Conservation (phyloP, 92 coral and sea anemone species). For the Scolanthus callimorphus region DNA sequence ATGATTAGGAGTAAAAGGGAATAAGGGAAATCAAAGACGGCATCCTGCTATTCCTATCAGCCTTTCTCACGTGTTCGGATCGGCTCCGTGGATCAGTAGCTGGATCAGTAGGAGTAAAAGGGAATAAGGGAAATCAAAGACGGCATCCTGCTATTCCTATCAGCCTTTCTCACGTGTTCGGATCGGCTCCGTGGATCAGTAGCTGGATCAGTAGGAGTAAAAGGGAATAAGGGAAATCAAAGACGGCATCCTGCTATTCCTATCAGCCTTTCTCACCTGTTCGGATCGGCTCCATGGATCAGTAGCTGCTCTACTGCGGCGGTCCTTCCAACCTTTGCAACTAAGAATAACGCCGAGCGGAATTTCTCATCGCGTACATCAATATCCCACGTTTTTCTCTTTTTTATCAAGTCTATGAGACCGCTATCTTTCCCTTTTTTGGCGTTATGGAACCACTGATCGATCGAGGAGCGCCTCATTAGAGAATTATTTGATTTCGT, state of each 20-base stretch:
- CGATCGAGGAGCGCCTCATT: slow-evolving; percentile 35
- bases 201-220: too few relatives aligned
- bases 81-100: background rate
- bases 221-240: too few relatives aligned
- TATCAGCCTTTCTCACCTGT: slow-evolving; percentile 18
- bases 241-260: background rate
- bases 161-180: too few relatives aligned
- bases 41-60: too few relatives aligned
- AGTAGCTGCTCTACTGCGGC: slow-evolving; percentile 62
- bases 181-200: slow-evolving; percentile 6
- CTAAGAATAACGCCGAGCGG: slow-evolving; percentile 70
- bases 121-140: too few relatives aligned
- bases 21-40: too few relatives aligned
- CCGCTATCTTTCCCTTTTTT: slow-evolving; percentile 31
- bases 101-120: too few relatives aligned
- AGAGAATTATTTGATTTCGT: too few relatives aligned
- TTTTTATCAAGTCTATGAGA: slow-evolving; percentile 14
- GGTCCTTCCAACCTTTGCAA: slow-evolving; percentile 53
- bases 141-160: too few relatives aligned
- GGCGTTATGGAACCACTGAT: slow-evolving; percentile 60
- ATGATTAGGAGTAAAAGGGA: too few relatives aligned
- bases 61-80: too few relatives aligned
- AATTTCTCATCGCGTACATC: slow-evolving; percentile 54
- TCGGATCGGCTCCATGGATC: slow-evolving; percentile 63
- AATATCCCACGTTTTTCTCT: slow-evolving; percentile 21